These are phyloP conservation scores for Aegithalos caudatus DNA, from an alignment of 2,113 vertebrate genomes.

Conservation along the genomic window DNA sequence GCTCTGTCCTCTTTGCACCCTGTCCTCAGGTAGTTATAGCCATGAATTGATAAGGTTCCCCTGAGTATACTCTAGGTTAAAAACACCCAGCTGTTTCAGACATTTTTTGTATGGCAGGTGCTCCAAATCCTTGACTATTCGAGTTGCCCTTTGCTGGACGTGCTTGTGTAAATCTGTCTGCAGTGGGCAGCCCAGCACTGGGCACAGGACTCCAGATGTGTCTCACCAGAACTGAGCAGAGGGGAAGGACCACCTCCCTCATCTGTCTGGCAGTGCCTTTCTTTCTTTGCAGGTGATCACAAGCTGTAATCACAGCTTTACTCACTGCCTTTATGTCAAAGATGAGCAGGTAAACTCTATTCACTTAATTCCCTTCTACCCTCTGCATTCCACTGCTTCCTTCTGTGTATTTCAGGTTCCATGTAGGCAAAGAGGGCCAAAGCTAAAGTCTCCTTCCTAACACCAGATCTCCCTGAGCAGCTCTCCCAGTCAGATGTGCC, in stretches of 20 bases:
- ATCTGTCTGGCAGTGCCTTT: not conserved
- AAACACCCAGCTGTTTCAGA: not conserved
- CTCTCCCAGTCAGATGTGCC: not conserved
- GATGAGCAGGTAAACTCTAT: not conserved
- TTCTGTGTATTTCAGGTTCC: not conserved
- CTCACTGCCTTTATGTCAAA: not conserved
- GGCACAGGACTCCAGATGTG: not conserved
- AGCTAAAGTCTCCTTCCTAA: not conserved
- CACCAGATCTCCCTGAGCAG: not conserved
- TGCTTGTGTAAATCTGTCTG: rapidly evolving
- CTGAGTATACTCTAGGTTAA: not conserved
- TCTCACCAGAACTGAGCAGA: not conserved
- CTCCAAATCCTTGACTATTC: not conserved
- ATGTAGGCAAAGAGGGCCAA: not conserved
- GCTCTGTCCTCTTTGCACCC: not conserved
- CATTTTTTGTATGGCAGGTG: not conserved
- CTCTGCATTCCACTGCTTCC: not conserved
- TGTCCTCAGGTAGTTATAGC: not conserved
- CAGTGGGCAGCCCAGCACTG: not conserved
- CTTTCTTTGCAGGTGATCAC: not conserved
- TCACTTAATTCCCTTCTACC: not conserved
- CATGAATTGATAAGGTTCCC: not conserved
- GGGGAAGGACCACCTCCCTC: not conserved
- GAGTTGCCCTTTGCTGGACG: not conserved
- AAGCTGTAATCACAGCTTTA: not conserved